These are phyloP conservation scores for Cercocebus atys DNA, from an alignment of 2,113 vertebrate genomes.

Conservation along the genomic window DNA sequence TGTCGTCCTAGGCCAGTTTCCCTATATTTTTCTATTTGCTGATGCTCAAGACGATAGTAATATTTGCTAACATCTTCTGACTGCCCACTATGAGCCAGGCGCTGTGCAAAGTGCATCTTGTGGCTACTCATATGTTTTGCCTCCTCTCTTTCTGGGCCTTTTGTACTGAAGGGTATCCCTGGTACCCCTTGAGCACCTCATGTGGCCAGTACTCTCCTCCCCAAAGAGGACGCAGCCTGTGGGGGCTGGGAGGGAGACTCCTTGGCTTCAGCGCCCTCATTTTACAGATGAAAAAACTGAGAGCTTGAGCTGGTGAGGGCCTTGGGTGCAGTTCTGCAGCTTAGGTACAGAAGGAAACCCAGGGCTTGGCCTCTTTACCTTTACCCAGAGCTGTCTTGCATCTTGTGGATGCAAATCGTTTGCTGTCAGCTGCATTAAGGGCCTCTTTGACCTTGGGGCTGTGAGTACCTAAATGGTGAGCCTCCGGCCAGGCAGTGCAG, in stretches of 20 bases:
- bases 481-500: rapidly evolving
- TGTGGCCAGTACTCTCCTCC: not conserved
- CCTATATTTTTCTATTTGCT: not conserved
- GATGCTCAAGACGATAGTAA: too few species aligned
- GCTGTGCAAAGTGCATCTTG: not conserved
- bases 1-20: not conserved
- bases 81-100: not conserved
- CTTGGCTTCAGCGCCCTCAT: not conserved
- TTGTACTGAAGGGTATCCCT: not conserved
- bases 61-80: not conserved
- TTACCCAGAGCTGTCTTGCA: rapidly evolving
- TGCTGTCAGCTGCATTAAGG: not conserved
- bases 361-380: rapidly evolving
- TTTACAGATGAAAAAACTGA: not conserved
- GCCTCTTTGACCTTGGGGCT: not conserved
- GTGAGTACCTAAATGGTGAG: not conserved
- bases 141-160: not conserved
- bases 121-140: not conserved
- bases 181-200: not conserved
- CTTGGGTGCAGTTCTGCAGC: too few species aligned
- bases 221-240: not conserved
- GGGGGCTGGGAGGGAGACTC: not conserved
- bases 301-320: rapidly evolving
- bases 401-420: not conserved
- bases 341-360: not conserved